phyloP scores from a whole-genome alignment of 2,888 invertebrate genomes.

The Sinotaia quadrata region DNA sequence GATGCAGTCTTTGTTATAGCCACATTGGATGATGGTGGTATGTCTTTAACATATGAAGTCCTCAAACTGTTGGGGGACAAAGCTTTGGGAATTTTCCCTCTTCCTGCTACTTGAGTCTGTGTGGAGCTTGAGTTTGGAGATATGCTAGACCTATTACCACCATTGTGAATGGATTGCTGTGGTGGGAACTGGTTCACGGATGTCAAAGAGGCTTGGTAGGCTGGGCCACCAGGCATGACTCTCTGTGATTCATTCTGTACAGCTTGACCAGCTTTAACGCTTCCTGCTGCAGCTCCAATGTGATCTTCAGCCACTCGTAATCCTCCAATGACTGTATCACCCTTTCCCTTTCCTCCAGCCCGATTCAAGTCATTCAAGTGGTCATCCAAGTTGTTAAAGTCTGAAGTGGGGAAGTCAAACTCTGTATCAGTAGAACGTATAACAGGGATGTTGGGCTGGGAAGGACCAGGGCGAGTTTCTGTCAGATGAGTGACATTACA shows the following conservation, averaged over 20 bases:
- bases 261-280: background rate
- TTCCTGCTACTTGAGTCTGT: no score
- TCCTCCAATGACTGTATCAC: background rate
- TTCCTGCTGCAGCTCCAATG: background rate
- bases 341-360: constrained; percentile 29
- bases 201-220: no score
- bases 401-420: constrained; percentile 62
- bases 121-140: background rate
- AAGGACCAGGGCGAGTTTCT: constrained; percentile 9
- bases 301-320: background rate
- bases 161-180: no score
- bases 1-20: no score
- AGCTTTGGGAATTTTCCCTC: no score
- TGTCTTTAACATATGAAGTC: no score
- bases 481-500: constrained; percentile 54
- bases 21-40: no score
- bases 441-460: constrained; percentile 47
- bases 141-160: background rate
- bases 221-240: no score
- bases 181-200: no score
- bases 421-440: constrained; percentile 59
- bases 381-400: constrained; percentile 59
- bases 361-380: constrained; percentile 63
- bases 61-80: no score
- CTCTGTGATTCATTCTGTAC: background rate